Conservation (phyloP, 2,888 invertebrate genomes). For the Sesamia inferens region DNA sequence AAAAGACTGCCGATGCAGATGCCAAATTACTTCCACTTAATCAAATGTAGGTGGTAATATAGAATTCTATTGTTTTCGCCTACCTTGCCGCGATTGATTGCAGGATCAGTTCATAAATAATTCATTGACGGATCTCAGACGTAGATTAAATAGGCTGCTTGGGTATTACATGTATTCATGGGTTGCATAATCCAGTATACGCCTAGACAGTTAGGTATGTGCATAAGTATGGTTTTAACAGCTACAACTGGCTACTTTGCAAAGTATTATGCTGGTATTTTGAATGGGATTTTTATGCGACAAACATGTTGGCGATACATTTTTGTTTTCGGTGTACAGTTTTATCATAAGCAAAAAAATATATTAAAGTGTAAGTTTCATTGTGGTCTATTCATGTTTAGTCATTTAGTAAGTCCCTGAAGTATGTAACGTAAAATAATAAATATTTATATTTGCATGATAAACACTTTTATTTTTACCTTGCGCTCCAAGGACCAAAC, state of each 20-base stretch:
- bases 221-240: slow-evolving; percentile 20
- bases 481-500: background rate
- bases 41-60: slow-evolving; percentile 48
- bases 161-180: slow-evolving; percentile 72
- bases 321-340: background rate
- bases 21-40: slow-evolving; percentile 41
- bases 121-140: slow-evolving; percentile 72
- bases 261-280: background rate
- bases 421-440: background rate
- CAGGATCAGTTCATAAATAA: slow-evolving; percentile 71
- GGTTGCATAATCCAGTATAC: background rate
- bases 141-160: slow-evolving; percentile 54
- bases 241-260: slow-evolving; percentile 18
- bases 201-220: slow-evolving; percentile 26
- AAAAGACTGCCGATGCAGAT: slow-evolving; percentile 10
- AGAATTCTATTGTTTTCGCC: slow-evolving; percentile 60
- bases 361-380: background rate
- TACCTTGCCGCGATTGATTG: slow-evolving; percentile 67
- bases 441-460: background rate
- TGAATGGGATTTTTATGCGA: slow-evolving; percentile 16
- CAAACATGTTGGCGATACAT: background rate
- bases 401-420: background rate
- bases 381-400: background rate
- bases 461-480: background rate
- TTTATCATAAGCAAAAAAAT: background rate